These are phyloP conservation scores for Pollenia griseotomentosa DNA, from an alignment of 2,888 invertebrate genomes.

Conservation along the genomic window DNA sequence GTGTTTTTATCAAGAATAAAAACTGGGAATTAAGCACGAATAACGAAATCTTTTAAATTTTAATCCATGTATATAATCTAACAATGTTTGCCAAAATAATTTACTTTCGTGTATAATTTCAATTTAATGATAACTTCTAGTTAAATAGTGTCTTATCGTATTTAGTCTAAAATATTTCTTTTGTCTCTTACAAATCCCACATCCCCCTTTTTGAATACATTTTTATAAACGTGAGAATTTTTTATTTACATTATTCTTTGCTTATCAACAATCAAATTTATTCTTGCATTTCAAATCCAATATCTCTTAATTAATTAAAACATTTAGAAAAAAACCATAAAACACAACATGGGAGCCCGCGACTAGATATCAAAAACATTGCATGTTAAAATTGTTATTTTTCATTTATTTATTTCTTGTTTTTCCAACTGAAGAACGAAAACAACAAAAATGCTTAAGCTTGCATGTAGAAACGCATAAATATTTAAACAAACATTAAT, in stretches of 20 bases:
- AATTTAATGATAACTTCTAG: too few species aligned
- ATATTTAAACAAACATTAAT: conserved; percentile 67
- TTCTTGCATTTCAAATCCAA: not conserved
- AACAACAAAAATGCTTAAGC: conserved; percentile 40
- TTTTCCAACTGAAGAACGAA: not conserved
- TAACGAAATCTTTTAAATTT: too few species aligned
- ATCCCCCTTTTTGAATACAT: not conserved
- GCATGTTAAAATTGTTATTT: conserved; percentile 39
- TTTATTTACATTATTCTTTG: not conserved
- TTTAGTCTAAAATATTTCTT: too few species aligned
- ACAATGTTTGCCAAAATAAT: too few species aligned
- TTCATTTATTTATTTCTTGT: not conserved
- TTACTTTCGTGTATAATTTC: too few species aligned
- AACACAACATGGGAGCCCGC: conserved; percentile 26
- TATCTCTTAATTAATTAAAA: conserved; percentile 46
- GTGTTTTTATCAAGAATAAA: too few species aligned
- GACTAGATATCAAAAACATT: conserved; percentile 24
- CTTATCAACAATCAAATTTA: conserved; percentile 1
- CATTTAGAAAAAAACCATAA: conserved; percentile 47
- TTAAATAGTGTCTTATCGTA: too few species aligned
- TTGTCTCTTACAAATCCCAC: too few species aligned
- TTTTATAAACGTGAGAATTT: conserved; percentile 30
- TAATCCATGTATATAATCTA: too few species aligned
- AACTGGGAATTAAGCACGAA: too few species aligned
- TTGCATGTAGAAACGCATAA: conserved; percentile 67